Conservation (phyloP, 2,113 vertebrate species). For the Paratilapia polleni region DNA sequence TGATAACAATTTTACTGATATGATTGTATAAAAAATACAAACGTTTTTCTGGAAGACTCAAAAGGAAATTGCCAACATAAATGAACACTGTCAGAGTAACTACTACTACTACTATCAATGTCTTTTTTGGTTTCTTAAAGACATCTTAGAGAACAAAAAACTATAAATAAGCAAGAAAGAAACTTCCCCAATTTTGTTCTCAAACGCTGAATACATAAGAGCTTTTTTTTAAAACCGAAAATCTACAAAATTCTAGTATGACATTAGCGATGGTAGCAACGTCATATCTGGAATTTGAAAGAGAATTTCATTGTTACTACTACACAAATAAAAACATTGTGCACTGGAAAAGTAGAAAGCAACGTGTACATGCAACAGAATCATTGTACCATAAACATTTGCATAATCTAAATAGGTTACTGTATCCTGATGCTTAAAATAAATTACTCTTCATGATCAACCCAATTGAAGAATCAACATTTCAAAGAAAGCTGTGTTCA, state of each 20-base stretch:
- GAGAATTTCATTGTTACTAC: too few relatives aligned
- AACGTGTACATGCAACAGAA: background rate
- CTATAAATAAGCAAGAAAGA: too few relatives aligned
- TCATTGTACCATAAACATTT: background rate
- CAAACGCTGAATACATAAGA: background rate
- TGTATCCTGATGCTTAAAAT: background rate
- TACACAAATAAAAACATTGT: too few relatives aligned
- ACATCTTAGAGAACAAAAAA: background rate
- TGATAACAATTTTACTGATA: background rate
- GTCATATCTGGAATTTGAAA: too few relatives aligned
- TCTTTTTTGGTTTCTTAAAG: background rate
- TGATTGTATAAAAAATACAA: background rate
- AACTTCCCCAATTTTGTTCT: background rate
- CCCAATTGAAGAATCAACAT: background rate
- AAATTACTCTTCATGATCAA: background rate
- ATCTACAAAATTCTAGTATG: background rate
- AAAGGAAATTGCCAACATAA: background rate
- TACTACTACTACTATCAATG: background rate
- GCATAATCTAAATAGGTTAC: background rate
- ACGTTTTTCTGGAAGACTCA: background rate
- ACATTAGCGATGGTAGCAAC: too few relatives aligned
- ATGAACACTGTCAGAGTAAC: background rate
- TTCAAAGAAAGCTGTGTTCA: background rate
- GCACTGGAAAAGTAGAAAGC: background rate
- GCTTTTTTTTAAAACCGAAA: background rate